These are phyloP conservation scores for Nudaria mundana DNA, from an alignment of 2,888 invertebrate species.

Conservation along the genomic window DNA sequence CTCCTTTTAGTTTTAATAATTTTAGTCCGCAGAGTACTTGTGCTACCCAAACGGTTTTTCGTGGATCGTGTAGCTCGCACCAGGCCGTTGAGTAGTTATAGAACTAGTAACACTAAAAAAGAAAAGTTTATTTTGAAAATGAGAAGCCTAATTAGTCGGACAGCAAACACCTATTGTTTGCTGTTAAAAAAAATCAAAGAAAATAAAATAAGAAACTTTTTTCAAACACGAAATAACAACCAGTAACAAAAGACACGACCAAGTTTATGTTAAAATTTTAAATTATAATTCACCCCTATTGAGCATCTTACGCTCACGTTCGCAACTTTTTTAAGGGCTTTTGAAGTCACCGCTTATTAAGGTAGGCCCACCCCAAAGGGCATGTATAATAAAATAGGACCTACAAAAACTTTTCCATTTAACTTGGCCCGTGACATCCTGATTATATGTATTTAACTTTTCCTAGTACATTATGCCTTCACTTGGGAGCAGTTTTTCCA, in stretches of 20 bases:
- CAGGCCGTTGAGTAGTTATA: too few relatives aligned
- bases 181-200: too few relatives aligned
- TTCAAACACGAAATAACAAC: too few relatives aligned
- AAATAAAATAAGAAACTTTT: too few relatives aligned
- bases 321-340: conserved; percentile 49
- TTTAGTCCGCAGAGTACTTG: too few relatives aligned
- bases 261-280: conserved; percentile 26
- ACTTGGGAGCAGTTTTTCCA: conserved; percentile 37
- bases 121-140: too few relatives aligned
- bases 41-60: too few relatives aligned
- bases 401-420: conserved; percentile 69
- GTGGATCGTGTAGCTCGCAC: too few relatives aligned
- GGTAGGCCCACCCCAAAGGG: conserved; percentile 50
- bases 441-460: conserved; percentile 60
- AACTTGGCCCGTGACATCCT: conserved; percentile 60
- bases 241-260: background rate
- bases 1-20: too few relatives aligned
- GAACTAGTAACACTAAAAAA: too few relatives aligned
- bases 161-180: too few relatives aligned
- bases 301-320: conserved; percentile 35
- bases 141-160: too few relatives aligned
- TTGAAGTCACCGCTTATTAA: conserved; percentile 48
- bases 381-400: conserved; percentile 55
- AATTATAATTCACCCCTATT: conserved; percentile 33
- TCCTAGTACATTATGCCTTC: conserved; percentile 24